phyloP scores from a whole-genome alignment of 2,113 vertebrate genomes.

The Lophius piscatorius region DNA sequence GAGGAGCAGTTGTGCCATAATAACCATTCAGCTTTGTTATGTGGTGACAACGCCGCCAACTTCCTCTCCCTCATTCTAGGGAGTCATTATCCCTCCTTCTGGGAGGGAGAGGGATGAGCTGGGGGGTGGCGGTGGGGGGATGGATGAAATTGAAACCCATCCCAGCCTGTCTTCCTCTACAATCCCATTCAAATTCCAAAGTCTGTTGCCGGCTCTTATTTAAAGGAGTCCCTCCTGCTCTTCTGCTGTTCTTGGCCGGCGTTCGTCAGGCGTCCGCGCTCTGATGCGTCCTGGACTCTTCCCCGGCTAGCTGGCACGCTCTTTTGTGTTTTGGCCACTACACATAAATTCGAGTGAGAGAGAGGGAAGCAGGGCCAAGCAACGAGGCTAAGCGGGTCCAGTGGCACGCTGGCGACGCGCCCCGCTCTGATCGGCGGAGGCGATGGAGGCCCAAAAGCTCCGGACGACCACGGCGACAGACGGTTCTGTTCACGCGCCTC shows the following conservation, averaged over 20 bases:
- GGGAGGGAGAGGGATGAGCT: slow-evolving; percentile 21
- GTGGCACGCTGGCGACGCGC: slow-evolving; percentile 10
- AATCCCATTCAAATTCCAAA: slow-evolving; percentile 68
- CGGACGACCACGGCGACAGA: slow-evolving; percentile 8
- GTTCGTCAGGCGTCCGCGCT: slow-evolving; percentile 46
- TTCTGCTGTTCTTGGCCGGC: slow-evolving; percentile 44
- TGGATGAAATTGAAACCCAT: slow-evolving; percentile 68
- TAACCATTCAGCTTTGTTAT: slow-evolving; percentile 40
- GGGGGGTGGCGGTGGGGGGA: neutral
- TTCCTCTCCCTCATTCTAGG: slow-evolving; percentile 54
- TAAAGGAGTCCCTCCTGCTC: slow-evolving; percentile 62
- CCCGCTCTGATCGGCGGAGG: neutral
- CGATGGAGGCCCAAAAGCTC: neutral
- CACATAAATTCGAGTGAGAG: slow-evolving; percentile 39
- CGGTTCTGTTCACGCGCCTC: too few species aligned
- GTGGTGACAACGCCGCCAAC: slow-evolving; percentile 50
- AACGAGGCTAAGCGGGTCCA: slow-evolving; percentile 32
- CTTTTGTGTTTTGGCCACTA: slow-evolving; percentile 38
- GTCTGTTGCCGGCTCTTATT: slow-evolving; percentile 65
- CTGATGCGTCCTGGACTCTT: slow-evolving; percentile 43
- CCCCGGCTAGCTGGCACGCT: slow-evolving; percentile 26
- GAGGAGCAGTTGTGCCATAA: slow-evolving; percentile 44
- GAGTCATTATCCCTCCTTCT: slow-evolving; percentile 64
- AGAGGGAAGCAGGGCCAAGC: slow-evolving; percentile 31
- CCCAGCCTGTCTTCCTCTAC: slow-evolving; percentile 41